phyloP scores from a whole-genome alignment of 2,113 vertebrate genomes.

The Cichladusa arquata region DNA sequence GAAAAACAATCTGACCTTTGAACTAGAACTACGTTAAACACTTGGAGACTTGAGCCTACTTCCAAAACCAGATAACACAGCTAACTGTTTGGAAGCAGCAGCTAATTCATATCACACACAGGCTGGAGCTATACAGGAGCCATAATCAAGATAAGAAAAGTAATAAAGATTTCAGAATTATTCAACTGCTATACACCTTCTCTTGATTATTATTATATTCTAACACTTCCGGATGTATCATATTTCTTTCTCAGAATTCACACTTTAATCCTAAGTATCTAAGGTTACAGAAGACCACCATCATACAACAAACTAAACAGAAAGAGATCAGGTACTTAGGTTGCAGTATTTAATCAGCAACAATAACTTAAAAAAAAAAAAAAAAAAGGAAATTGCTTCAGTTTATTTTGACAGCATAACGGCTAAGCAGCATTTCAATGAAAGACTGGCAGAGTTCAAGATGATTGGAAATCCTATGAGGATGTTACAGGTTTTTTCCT shows the following conservation, averaged over 20 bases:
- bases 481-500: neutral
- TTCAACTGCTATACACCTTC: constrained; percentile 8
- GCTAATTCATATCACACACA: neutral
- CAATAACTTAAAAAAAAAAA: neutral
- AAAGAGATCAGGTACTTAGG: neutral
- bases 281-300: neutral
- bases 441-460: neutral
- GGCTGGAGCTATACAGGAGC: neutral
- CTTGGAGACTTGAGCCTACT: neutral
- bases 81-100: constrained; percentile 23
- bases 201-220: neutral
- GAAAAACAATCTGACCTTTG: constrained; percentile 26
- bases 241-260: neutral
- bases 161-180: constrained; percentile 48
- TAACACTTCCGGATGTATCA: constrained; percentile 16
- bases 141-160: constrained; percentile 26
- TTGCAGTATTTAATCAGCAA: neutral
- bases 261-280: neutral
- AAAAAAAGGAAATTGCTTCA: neutral
- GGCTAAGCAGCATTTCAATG: neutral
- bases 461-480: neutral
- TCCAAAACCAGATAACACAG: neutral
- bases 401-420: neutral
- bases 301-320: neutral
- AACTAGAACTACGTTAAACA: neutral